Evolutionary conservation across 1,140 invertebrate species (phyloP).

Genomic region (Zelostemma sp.): DNA sequence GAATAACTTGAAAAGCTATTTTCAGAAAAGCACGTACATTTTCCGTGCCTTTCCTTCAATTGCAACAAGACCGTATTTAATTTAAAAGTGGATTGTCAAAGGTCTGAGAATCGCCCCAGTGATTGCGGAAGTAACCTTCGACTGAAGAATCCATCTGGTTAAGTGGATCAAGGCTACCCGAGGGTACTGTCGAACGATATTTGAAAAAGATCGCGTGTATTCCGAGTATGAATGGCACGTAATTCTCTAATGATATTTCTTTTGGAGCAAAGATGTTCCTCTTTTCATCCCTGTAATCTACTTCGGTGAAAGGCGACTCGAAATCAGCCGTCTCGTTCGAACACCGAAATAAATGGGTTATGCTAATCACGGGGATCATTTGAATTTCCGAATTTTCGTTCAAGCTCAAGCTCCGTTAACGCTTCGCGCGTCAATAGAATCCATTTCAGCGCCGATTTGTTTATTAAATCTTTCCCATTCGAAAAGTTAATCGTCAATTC

Average conservation of each 20-base stretch:
- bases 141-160: conserved; percentile 12
- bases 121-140: conserved; percentile 52
- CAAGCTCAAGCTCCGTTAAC: background rate
- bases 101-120: conserved; percentile 14
- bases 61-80: background rate
- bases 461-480: no score
- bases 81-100: background rate
- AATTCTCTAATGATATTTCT: background rate
- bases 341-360: background rate
- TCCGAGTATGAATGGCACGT: background rate
- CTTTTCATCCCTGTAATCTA: background rate
- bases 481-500: no score
- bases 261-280: background rate
- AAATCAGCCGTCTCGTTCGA: no score
- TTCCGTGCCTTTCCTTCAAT: background rate
- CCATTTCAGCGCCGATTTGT: no score
- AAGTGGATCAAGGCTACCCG: conserved; percentile 54
- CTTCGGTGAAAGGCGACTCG: background rate
- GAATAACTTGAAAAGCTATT: no score
- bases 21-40: no score
- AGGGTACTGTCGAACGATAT: conserved; percentile 25
- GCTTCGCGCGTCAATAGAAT: background rate
- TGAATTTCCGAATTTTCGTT: background rate
- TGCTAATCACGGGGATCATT: background rate
- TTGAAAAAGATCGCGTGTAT: conserved; percentile 16